Base-by-base conservation (phyloP, 2,113 vertebrate species). In the Lichenostomus cassidix region DNA sequence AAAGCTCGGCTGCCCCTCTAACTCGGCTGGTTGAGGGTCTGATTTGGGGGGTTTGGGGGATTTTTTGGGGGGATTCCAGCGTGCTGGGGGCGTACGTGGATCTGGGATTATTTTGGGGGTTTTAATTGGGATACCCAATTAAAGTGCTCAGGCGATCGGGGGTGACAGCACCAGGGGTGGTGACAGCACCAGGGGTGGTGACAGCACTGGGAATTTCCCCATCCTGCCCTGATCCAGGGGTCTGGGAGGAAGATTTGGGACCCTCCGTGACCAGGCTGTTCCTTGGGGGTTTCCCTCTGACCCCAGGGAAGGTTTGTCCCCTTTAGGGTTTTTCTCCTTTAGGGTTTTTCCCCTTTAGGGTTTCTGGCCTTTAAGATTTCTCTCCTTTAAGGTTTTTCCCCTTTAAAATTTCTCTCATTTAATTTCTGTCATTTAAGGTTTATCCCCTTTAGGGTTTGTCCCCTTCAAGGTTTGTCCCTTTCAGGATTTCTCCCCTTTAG, bases 1-100 rank as follows among this genome's bases (percentile, higher is more conserved):
- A 71, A 90, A 92, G 71, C 86, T 92, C 78, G 49, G 83, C 82
- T 81, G 52, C 39, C 70, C 79, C 69, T 70, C 70, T 76, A 77
- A 46, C 80, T 73, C 25, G n/a, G 75, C 71, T 3, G 27, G 59
- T 74, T 53, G 33, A 74, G 68, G 94, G 85, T 77, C 94, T 37
- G 18, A 83, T 47, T 3, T 64, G 94, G 71, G 81, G 86, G 3
- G 23, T 58, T 55, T 21, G 46, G 73, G 68, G 2, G 12, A 29
- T 53, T 46, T 46, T 46, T 46, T 15, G 7, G 44, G 44, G 44
- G 13, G 16, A 28, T 65, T 60, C n/a, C 21, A 0, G 42, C 0
- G 24, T 58, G 91, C 87, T 76, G 68, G 1, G 4, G 56, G 8
- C 49, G 82, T 49, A 4, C 8, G 0, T 35, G 59, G 25, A 2